phyloP scores from a whole-genome alignment of 35 echinoderm and acorn worm species.

The Strongylocentrotus purpuratus region DNA sequence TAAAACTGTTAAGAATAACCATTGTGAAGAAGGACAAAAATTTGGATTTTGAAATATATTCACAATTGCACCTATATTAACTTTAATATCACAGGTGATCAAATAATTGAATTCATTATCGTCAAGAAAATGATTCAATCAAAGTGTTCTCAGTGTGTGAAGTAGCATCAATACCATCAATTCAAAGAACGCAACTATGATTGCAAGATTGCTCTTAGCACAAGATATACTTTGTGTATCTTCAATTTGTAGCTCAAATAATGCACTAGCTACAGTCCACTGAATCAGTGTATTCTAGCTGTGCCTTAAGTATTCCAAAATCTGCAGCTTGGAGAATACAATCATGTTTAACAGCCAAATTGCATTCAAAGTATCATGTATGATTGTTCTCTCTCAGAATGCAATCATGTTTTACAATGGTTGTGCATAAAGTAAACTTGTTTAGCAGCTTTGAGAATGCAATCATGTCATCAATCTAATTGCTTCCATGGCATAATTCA shows the following conservation, averaged over 20 bases:
- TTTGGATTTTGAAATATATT: too few species aligned
- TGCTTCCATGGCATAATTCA: not conserved
- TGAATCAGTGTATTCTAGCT: too few species aligned
- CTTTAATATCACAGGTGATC: too few species aligned
- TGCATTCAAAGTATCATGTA: not conserved
- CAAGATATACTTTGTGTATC: not conserved
- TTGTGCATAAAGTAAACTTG: not conserved
- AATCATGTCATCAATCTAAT: not conserved
- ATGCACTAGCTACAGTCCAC: too few species aligned
- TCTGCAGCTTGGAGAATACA: not conserved
- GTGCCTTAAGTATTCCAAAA: too few species aligned
- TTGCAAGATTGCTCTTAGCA: not conserved
- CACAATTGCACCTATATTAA: too few species aligned
- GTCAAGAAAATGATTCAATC: not conserved
- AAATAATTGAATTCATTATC: too few species aligned
- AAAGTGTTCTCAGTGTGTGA: not conserved
- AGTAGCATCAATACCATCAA: not conserved
- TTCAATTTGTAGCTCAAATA: not conserved
- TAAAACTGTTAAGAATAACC: too few species aligned
- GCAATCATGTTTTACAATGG: too few species aligned
- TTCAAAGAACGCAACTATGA: not conserved
- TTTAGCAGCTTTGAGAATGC: not conserved
- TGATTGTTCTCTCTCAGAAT: too few species aligned
- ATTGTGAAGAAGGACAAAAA: too few species aligned
- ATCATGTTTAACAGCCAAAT: not conserved